These are phyloP conservation scores for Terebella lapidaria DNA, from an alignment of 2,888 invertebrate genomes.

Conservation along the genomic window DNA sequence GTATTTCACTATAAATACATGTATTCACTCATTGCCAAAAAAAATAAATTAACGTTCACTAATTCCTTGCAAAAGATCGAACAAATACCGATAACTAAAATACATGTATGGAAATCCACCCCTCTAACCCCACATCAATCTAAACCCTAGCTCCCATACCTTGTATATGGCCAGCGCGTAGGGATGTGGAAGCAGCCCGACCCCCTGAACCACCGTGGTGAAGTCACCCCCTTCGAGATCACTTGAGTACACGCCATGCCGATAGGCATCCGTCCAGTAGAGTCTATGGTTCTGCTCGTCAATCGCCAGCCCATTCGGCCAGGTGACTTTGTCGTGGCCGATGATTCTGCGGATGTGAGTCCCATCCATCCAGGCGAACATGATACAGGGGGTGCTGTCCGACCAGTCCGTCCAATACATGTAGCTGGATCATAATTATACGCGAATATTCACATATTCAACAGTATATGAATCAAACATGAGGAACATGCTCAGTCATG, in stretches of 20 bases:
- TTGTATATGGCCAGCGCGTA: slow-evolving; percentile 82
- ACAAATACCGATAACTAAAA: too few relatives aligned
- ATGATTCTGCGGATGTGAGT: slow-evolving; percentile 56
- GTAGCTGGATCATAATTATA: too few relatives aligned
- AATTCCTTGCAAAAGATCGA: too few relatives aligned
- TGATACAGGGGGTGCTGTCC: slow-evolving; percentile 69
- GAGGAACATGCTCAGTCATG: too few relatives aligned
- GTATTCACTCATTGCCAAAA: too few relatives aligned
- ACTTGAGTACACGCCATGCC: slow-evolving; percentile 74
- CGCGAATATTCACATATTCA: too few relatives aligned
- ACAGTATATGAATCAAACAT: too few relatives aligned
- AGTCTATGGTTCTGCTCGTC: slow-evolving; percentile 76
- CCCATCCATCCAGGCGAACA: slow-evolving; percentile 76
- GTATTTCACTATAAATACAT: too few relatives aligned
- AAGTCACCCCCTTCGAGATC: slow-evolving; percentile 67
- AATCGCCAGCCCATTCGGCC: slow-evolving; percentile 84
- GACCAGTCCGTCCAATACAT: slow-evolving; percentile 89
- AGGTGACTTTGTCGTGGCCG: slow-evolving; percentile 63
- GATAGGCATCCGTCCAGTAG: slow-evolving; percentile 82
- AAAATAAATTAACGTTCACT: too few relatives aligned
- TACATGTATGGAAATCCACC: too few relatives aligned
- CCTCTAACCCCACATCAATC: too few relatives aligned
- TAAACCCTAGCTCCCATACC: too few relatives aligned
- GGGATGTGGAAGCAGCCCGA: slow-evolving; percentile 64
- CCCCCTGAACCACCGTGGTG: slow-evolving; percentile 56